Percentiles rank a stretch among this genome's conserved stretches.
Evolutionary conservation across 1,140 invertebrate species (phyloP).

Genomic region (Pollicipes pollicipes): DNA sequence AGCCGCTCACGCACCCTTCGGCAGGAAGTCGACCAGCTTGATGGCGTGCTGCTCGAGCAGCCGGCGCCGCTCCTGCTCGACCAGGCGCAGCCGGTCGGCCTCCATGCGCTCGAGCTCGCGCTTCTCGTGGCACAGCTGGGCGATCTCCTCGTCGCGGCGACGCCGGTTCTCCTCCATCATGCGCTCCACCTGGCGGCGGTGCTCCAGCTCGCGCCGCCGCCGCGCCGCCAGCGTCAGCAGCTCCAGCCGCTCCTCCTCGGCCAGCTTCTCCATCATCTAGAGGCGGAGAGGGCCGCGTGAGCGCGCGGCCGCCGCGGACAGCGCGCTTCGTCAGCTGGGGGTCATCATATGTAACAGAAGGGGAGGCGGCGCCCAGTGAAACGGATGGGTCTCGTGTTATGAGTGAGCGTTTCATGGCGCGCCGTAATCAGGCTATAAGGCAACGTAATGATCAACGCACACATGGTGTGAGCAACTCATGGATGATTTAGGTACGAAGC

Average conservation of each 20-base stretch:
- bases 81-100: not conserved
- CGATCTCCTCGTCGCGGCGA: slow-evolving; percentile 14
- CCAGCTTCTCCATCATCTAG: slow-evolving; percentile 19
- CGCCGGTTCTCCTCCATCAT: slow-evolving; percentile 18
- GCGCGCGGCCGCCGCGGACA: too few species aligned
- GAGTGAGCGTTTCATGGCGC: too few species aligned
- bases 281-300: too few species aligned
- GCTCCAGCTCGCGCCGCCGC: slow-evolving; percentile 16
- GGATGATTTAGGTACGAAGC: too few species aligned
- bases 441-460: too few species aligned
- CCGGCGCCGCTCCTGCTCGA: not conserved
- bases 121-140: slow-evolving; percentile 4
- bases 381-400: too few species aligned
- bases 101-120: not conserved
- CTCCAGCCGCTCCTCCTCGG: slow-evolving; percentile 19
- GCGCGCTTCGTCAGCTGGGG: too few species aligned
- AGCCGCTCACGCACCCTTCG: not conserved
- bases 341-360: too few species aligned
- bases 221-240: slow-evolving; percentile 14
- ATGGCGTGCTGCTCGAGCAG: not conserved
- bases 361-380: too few species aligned
- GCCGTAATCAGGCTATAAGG: too few species aligned
- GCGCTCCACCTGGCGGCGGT: slow-evolving; percentile 17
- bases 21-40: not conserved
- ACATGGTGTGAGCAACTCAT: too few species aligned